Conservation (phyloP, 2,888 invertebrate species). For the Thelaira solivaga region DNA sequence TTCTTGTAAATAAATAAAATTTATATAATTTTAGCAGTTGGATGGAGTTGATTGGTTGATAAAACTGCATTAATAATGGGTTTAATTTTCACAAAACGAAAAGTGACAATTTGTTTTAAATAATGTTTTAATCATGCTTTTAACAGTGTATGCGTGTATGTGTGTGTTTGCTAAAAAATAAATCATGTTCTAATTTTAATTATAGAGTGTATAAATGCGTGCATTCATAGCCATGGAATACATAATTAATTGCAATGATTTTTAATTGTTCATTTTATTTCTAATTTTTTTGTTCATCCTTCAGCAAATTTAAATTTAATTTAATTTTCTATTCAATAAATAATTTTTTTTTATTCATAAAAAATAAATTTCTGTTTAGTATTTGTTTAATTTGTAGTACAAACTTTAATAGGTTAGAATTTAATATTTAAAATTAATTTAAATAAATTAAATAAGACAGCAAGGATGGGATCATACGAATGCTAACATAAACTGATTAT, state of each 20-base stretch:
- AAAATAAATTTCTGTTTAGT: neutral
- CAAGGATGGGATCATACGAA: too few species aligned
- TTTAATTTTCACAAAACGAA: constrained; percentile 51
- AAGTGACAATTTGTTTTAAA: constrained; percentile 62
- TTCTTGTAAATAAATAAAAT: constrained; percentile 42
- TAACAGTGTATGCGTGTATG: neutral
- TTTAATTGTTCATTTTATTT: neutral
- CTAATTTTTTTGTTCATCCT: neutral
- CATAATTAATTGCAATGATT: constrained; percentile 15
- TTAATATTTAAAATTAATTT: too few species aligned
- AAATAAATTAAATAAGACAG: too few species aligned
- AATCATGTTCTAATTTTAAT: constrained; percentile 40
- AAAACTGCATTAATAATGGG: constrained; percentile 46
- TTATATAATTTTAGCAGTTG: constrained; percentile 6
- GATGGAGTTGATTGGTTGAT: too few species aligned
- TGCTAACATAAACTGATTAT: too few species aligned
- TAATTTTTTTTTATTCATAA: too few species aligned
- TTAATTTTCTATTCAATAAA: neutral
- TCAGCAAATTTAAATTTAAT: neutral
- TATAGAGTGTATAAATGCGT: too few species aligned
- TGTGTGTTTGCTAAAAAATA: constrained; percentile 12
- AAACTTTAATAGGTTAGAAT: too few species aligned
- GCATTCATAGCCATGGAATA: too few species aligned
- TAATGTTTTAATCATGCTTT: constrained; percentile 43
- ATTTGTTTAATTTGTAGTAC: too few species aligned